Evolutionary conservation across 2,888 invertebrate species (phyloP).

Genomic region (Danaus chrysippus): DNA sequence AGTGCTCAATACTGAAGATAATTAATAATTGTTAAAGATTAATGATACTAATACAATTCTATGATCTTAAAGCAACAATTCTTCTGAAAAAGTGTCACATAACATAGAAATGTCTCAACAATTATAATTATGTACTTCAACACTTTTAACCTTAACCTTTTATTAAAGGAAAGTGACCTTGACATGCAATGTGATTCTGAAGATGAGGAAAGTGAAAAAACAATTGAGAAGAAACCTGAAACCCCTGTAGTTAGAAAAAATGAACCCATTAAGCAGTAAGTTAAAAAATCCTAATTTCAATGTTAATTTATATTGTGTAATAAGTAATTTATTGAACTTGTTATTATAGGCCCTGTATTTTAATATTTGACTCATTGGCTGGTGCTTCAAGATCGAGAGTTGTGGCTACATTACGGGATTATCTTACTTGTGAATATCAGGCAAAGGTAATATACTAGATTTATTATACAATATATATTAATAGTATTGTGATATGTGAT

Average conservation of each 20-base stretch:
- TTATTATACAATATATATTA: not conserved
- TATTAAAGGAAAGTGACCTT: constrained; percentile 71
- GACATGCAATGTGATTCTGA: constrained; percentile 77
- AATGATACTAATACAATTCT: too few species aligned
- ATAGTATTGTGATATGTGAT: constrained; percentile 13
- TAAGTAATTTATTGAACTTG: constrained; percentile 11
- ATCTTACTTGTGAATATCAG: constrained; percentile 91
- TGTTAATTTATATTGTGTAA: constrained; percentile 6
- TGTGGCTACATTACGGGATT: constrained; percentile 94
- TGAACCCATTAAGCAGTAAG: constrained; percentile 83
- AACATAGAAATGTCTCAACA: too few species aligned
- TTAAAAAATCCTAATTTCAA: constrained; percentile 30
- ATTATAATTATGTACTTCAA: too few species aligned
- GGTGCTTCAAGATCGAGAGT: constrained; percentile 90
- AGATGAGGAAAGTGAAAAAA: constrained; percentile 64
- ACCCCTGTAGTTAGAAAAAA: constrained; percentile 46
- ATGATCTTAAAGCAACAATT: too few species aligned
- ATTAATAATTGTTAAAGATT: too few species aligned
- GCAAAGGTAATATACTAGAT: constrained; percentile 78
- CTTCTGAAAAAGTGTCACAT: too few species aligned
- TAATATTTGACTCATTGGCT: constrained; percentile 96
- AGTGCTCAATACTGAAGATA: too few species aligned
- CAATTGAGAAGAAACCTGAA: constrained; percentile 60
- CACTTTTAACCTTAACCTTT: not conserved
- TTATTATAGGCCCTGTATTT: constrained; percentile 89